Percentiles rank a stretch among this genome's conserved stretches.
Conservation (phyloP, 2,113 vertebrate species). For the Charina bottae region DNA sequence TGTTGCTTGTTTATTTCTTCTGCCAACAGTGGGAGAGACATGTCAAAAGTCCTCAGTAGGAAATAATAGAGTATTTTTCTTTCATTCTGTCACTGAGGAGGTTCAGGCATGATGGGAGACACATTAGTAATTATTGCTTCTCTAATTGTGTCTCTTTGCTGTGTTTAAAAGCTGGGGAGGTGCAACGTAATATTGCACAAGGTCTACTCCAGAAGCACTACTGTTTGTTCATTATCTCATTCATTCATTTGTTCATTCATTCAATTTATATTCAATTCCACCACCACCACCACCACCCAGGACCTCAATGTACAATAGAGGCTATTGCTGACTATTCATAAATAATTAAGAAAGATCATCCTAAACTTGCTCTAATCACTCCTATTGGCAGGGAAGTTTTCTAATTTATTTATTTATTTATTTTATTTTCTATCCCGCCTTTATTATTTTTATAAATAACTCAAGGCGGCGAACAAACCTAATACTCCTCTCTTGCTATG, state of each 20-base stretch:
- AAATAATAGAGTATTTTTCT: not conserved
- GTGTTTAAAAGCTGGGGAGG: not conserved
- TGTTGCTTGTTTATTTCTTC: not conserved
- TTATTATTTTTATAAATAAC: too few species aligned
- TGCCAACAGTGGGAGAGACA: constrained; percentile 6
- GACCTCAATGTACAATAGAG: not conserved
- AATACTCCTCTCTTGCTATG: not conserved
- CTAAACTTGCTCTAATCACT: not conserved
- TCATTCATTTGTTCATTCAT: not conserved
- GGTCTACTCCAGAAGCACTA: too few species aligned
- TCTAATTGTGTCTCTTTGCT: not conserved
- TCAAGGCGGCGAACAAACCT: too few species aligned
- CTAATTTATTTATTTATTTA: too few species aligned
- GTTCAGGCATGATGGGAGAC: not conserved
- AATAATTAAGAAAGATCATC: not conserved
- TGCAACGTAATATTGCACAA: not conserved
- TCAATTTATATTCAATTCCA: not conserved
- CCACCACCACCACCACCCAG: not conserved
- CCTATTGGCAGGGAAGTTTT: not conserved
- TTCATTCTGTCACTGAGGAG: not conserved
- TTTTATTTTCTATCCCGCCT: too few species aligned
- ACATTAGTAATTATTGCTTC: not conserved
- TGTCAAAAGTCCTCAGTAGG: not conserved
- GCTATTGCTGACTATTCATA: not conserved
- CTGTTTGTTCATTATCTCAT: not conserved